Conservation (phyloP, 2,888 invertebrate species). For the Athalia circularis region DNA sequence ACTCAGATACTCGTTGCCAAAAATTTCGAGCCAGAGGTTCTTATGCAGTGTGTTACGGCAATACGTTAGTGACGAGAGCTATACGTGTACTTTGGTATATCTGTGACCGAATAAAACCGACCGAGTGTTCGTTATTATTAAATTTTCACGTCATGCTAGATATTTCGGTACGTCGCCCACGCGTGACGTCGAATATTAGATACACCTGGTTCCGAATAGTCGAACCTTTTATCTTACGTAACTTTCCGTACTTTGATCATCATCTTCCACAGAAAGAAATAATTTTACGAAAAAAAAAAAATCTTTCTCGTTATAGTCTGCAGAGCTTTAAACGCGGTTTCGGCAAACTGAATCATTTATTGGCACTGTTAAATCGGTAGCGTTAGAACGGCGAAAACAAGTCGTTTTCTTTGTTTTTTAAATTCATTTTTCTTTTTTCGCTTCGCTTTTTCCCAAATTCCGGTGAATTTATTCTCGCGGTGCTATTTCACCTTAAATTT, state of each 20-base stretch:
- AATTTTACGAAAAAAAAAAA: no score
- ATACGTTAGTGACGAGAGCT: constrained; percentile 11
- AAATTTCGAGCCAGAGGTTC: background rate
- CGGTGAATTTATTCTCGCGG: constrained; percentile 5
- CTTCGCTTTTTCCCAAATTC: no score
- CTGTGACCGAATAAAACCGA: background rate
- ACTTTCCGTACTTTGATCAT: no score
- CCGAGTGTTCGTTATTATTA: no score
- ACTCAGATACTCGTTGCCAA: constrained; percentile 5
- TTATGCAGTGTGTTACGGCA: constrained; percentile 12
- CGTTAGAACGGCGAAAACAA: no score
- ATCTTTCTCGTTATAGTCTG: no score
- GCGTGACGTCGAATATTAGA: constrained; percentile 27
- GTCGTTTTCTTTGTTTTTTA: no score
- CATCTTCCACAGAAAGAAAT: no score
- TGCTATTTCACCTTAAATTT: constrained; percentile 11
- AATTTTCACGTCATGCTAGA: background rate
- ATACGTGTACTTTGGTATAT: background rate
- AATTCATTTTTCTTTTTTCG: no score
- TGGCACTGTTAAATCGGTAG: no score
- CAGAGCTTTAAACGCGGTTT: no score
- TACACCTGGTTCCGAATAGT: constrained; percentile 31
- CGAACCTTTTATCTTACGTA: background rate
- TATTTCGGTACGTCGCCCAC: constrained; percentile 34
- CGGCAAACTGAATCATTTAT: no score